Evolutionary conservation across 2,888 invertebrate genomes (phyloP), one percentile per base, ranked within the genome.

Genomic region (Caenorhabditis sp.): DNA sequence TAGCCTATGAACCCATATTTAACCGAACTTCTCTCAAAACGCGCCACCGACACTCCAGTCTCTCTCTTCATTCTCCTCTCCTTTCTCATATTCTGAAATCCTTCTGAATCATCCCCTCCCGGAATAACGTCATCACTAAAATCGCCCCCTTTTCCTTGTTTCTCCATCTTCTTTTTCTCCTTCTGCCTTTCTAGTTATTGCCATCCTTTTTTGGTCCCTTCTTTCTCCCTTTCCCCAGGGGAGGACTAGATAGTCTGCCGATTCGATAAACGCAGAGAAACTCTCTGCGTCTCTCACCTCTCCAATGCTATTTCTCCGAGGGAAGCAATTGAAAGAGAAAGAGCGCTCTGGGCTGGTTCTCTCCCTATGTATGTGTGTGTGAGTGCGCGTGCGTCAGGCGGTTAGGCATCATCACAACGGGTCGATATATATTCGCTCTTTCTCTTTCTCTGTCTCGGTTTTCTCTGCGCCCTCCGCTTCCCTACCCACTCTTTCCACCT

Each of bases 371-470:
- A 22, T 49, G 54, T 54, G 26, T 54, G 54, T 26, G 51, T 19
- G 51, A 16, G 44, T 51, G 12, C 14, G 24, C 8, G n/a, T 35
- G 35, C 61, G 61, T 61, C 61, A 61, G 61, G 61, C 61, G 61
- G 61, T 61, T 41, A 26, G 41, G n/a, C n/a, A n/a, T n/a, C 19
- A 38, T 16, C 58, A 58, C 58, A n/a, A 19, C 24, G 24, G 41
- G 41, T 61, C 41, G 41, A 41, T 41, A 61, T 61, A 14, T n/a
- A n/a, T n/a, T n/a, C n/a, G n/a, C n/a, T n/a, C n/a, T n/a, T n/a
- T n/a, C n/a, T n/a, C n/a, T n/a, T n/a, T n/a, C n/a, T n/a, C n/a
- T n/a, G n/a, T 22, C 10, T 54, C 26, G 10, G 5, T 0, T 24
- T 19, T 22, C 22, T 51, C 51, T 51, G 22, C 51, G 4, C 51